Evolutionary conservation across 2,113 vertebrate species (phyloP).

Genomic region (Pelmatolapia mariae): DNA sequence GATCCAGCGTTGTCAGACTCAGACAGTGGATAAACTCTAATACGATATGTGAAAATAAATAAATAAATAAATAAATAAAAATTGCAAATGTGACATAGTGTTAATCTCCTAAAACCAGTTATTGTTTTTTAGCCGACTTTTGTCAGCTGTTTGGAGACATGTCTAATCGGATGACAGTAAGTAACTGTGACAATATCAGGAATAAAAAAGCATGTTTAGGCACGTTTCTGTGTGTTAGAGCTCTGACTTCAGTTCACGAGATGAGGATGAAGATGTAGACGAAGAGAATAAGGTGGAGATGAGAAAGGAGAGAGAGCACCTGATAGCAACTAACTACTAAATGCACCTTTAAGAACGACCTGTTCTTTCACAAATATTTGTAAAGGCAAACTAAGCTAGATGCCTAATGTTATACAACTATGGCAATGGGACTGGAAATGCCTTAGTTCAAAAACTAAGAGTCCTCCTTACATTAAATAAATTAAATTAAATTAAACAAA

Average conservation of each 20-base stretch:
- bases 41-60: background rate
- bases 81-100: background rate
- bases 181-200: background rate
- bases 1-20: background rate
- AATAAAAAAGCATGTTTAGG: background rate
- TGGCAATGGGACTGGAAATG: background rate
- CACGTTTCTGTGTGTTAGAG: background rate
- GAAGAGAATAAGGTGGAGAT: background rate
- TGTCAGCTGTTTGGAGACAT: background rate
- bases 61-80: background rate
- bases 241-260: background rate
- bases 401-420: background rate
- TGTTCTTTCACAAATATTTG: background rate
- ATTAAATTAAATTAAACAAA: background rate
- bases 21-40: background rate
- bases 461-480: background rate
- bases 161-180: background rate
- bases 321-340: background rate
- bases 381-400: background rate
- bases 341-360: background rate
- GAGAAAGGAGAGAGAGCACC: background rate
- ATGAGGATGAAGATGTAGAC: background rate
- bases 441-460: background rate
- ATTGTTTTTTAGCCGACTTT: background rate
- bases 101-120: background rate